Conservation (phyloP, 2,797 vertebrate genomes). For the Pseudochirops cupreus region DNA sequence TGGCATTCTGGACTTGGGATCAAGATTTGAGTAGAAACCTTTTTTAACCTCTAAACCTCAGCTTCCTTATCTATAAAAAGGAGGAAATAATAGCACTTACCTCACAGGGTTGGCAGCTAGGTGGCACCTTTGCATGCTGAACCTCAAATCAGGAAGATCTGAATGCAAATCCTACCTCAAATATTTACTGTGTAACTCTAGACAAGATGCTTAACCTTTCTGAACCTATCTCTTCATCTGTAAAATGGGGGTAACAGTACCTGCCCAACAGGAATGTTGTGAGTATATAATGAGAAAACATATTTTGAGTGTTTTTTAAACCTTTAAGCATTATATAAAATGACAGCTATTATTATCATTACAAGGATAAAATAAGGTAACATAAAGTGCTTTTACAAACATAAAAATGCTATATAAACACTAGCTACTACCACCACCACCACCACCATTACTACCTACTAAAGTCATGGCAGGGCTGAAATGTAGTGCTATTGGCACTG, state of each 20-base stretch:
- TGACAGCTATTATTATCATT: not conserved
- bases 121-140: not conserved
- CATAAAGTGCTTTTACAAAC: not conserved
- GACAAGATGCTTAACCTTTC: not conserved
- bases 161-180: not conserved
- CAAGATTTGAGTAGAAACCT: not conserved
- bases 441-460: not conserved
- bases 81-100: accelerated
- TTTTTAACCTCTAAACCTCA: not conserved
- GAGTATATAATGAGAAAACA: not conserved
- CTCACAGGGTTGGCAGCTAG: not conserved
- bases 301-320: not conserved
- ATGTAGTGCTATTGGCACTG: not conserved
- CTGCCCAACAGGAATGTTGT: not conserved
- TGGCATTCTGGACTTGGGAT: not conserved
- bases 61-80: not conserved
- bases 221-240: not conserved
- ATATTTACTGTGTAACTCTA: not conserved
- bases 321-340: not conserved
- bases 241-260: not conserved
- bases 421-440: not conserved
- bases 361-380: not conserved
- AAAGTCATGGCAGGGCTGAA: not conserved
- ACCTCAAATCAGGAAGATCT: not conserved
- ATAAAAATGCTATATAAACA: not conserved